Percentiles rank a stretch among this genome's conserved stretches.
Evolutionary conservation across 2,797 vertebrate genomes (phyloP).

Genomic region (Danio tinwini): DNA sequence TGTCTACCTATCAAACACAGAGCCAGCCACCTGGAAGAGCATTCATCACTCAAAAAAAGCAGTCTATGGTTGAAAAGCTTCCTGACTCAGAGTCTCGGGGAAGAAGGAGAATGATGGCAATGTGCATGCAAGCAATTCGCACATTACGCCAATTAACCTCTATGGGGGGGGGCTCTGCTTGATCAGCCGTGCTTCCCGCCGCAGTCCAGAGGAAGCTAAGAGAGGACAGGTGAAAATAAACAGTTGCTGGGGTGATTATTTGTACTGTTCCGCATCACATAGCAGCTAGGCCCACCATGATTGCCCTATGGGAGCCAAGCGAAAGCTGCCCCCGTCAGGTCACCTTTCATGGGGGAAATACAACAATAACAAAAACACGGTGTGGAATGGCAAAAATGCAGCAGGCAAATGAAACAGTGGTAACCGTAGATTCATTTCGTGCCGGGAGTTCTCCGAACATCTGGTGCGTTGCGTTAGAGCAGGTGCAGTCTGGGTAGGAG

Average conservation of each 20-base stretch:
- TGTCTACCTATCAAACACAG: slow-evolving; percentile 50
- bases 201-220: slow-evolving; percentile 32
- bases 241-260: slow-evolving; percentile 61
- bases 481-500: slow-evolving; percentile 44
- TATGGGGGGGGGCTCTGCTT: slow-evolving; percentile 33
- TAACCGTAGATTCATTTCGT: slow-evolving; percentile 43
- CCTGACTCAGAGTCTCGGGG: neutral
- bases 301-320: slow-evolving; percentile 26
- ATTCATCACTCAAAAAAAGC: slow-evolving; percentile 13
- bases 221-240: slow-evolving; percentile 63
- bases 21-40: slow-evolving; percentile 53
- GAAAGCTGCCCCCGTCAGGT: slow-evolving; percentile 39
- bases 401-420: slow-evolving; percentile 47
- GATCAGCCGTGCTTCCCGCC: slow-evolving; percentile 51
- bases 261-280: slow-evolving; percentile 56
- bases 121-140: slow-evolving; percentile 27
- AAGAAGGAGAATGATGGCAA: slow-evolving; percentile 41
- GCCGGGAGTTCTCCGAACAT: slow-evolving; percentile 44
- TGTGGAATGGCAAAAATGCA: slow-evolving; percentile 64
- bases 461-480: slow-evolving; percentile 41
- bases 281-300: slow-evolving; percentile 53
- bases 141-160: slow-evolving; percentile 58
- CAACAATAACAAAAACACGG: slow-evolving; percentile 63
- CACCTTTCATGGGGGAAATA: slow-evolving; percentile 59
- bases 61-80: slow-evolving; percentile 9